Conservation (phyloP, 1,140 invertebrate species). For the Tetramorium alpestre region DNA sequence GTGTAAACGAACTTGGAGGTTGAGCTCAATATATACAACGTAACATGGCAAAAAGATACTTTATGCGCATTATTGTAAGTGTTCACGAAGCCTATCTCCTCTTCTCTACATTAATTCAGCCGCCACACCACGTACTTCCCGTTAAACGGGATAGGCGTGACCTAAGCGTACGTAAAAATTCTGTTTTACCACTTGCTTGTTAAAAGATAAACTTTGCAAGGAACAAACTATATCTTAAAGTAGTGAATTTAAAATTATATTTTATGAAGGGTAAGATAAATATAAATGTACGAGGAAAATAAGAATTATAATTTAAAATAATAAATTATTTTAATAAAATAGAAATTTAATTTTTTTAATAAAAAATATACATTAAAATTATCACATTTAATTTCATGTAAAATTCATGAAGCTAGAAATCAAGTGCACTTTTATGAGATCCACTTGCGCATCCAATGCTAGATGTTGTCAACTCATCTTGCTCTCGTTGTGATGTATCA, state of each 20-base stretch:
- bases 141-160: conserved; percentile 52
- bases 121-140: conserved; percentile 56
- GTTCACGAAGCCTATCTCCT: conserved; percentile 81
- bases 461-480: conserved; percentile 86
- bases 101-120: conserved; percentile 71
- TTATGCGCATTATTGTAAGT: conserved; percentile 79
- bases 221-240: not conserved
- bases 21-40: not conserved
- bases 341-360: not conserved
- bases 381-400: conserved; percentile 25
- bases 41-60: conserved; percentile 48
- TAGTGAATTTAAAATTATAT: not conserved
- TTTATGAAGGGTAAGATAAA: not conserved
- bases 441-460: conserved; percentile 59
- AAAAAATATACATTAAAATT: conserved; percentile 4
- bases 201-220: not conserved
- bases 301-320: not conserved
- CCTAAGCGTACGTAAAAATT: conserved; percentile 17
- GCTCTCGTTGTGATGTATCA: conserved; percentile 89
- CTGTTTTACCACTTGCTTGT: not conserved
- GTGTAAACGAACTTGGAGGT: conserved; percentile 3
- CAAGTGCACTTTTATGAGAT: conserved; percentile 86
- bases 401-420: conserved; percentile 85
- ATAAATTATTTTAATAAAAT: conserved; percentile 20
- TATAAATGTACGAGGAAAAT: not conserved